Evolutionary conservation across 2,888 invertebrate species (phyloP), one percentile per base, ranked within the genome.

Genomic region (Hoplodrina blanda): DNA sequence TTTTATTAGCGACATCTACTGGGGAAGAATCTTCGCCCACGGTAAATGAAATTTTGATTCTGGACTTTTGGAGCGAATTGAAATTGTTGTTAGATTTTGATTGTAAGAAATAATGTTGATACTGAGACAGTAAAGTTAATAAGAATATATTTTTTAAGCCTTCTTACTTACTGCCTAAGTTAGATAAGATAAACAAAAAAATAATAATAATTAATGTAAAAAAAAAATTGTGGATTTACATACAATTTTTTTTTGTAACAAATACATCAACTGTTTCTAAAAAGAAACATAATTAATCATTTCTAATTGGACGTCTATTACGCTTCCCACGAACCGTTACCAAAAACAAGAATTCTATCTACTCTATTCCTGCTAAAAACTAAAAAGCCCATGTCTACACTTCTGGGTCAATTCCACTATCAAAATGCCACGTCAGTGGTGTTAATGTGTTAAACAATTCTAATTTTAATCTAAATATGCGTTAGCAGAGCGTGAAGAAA

Each of bases 391-490:
- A 61, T 60, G 62, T 79, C 30, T 62, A 53, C 59, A 53, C 66
- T 83, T 81, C 60, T 83, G 63, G 81, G 81, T 81, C 84, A 79
- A 76, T 73, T 70, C 73, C 56, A 79, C 78, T 78, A 84, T 81
- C 72, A 79, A 73, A 78, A 72, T 64, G 74, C 83, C 67, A 78
- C 83, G 79, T 83, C 85, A 85, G 73, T 67, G 62, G 57, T 76
- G 85, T 78, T 76, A 80, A 86, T 72, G 82, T 84, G 87, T 81
- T 83, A 83, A 85, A 83, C 82, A 80, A 83, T 81, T 79, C 84
- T 83, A 85, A 87, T 85, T 85, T 80, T 82, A 84, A 86, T 77
- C 83, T 83, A 86, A 84, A 86, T 83, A 81, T 69, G 73, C 62
- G 78, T 67, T 70, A 82, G 64, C 72, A 61, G 70, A 69, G 79